Base-by-base conservation (phyloP, 1,140 invertebrate species). In the Drosophila nigrodunni region DNA sequence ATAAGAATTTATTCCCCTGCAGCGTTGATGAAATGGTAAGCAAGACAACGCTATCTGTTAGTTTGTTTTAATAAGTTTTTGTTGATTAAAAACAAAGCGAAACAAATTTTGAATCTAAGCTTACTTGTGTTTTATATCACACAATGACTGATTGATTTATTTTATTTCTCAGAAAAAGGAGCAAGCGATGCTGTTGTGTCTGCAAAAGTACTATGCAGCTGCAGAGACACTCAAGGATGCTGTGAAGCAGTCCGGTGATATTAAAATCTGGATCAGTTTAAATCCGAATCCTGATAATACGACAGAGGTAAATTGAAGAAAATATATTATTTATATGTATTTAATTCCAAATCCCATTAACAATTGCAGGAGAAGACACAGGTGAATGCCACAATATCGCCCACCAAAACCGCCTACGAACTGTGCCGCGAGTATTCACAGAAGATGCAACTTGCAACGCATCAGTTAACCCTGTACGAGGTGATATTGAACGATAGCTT, bases 391-490 rank as follows among this genome's bases (percentile, higher is more conserved):
- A 92, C 90, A 10, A 94, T 97, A 58, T 95, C 95, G 21, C 96
- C 97, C 1, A 95, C 94, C 49, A 96, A 96, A 93, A 96, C 95
- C 5, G 95, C 96, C 37, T 94, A 95, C 30, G 96, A 97, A 61
- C 89, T 97, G 11, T 96, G 96, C 78, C 93, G 93, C 49, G 95
- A 96, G 91, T 91, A 96, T 2, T 94, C 94, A 44, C 83, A 94
- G 13, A 96, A 95, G 92, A 94, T 95, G 49, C 94, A 94, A 49
- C 82, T 93, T 34, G 94, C 94, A 9, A 93, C 94, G 6, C 94
- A 96, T 91, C 93, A 95, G 78, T 91, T 96, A 54, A 95, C 95
- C 80, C 80, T 97, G 1, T 95, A 96, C 86, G 97, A 97, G 92
- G 95, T 95, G 0, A 95, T 97, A 64, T 94, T 96, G 68, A 94